A percentile compares a stretch with the other conserved stretches of the same genome.
phyloP scores from a whole-genome alignment of 1,140 invertebrate species.

The Hetaerina americana region DNA sequence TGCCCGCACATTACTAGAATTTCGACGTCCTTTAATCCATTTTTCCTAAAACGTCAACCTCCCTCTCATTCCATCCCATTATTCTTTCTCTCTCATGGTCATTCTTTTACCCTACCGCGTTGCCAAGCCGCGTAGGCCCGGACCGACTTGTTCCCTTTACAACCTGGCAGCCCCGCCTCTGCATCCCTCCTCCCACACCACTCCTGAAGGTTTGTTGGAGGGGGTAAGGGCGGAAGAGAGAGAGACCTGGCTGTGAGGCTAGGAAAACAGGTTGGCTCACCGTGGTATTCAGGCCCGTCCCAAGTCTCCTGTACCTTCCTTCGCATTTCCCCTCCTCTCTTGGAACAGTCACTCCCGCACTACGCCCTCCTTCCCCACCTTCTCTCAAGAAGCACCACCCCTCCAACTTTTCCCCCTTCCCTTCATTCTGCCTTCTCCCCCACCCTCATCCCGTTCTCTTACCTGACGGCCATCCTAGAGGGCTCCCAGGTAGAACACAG shows the following conservation, averaged over 20 bases:
- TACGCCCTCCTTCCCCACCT: not conserved
- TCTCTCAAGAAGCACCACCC: not conserved
- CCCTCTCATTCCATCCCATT: not conserved
- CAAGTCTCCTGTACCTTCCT: not conserved
- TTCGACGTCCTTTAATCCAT: not conserved
- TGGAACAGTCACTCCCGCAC: not conserved
- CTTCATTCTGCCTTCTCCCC: not conserved
- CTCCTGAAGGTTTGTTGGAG: too few relatives aligned
- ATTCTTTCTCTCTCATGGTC: not conserved
- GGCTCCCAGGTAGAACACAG: not conserved
- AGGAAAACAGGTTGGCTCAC: not conserved
- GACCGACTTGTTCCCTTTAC: not conserved
- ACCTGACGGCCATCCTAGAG: not conserved
- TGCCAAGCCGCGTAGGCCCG: not conserved
- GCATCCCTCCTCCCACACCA: not conserved
- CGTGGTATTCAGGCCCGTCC: not conserved
- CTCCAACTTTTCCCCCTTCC: not conserved
- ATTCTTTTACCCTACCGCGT: not conserved
- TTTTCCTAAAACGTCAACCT: not conserved
- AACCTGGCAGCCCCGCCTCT: not conserved
- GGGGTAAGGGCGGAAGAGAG: too few relatives aligned
- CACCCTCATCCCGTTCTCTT: too few relatives aligned
- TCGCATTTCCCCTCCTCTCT: not conserved
- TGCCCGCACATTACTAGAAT: too few relatives aligned
- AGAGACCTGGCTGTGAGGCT: not conserved